Base-by-base conservation (phyloP, 2,888 invertebrate species). In the Hydropsyche betteni region DNA sequence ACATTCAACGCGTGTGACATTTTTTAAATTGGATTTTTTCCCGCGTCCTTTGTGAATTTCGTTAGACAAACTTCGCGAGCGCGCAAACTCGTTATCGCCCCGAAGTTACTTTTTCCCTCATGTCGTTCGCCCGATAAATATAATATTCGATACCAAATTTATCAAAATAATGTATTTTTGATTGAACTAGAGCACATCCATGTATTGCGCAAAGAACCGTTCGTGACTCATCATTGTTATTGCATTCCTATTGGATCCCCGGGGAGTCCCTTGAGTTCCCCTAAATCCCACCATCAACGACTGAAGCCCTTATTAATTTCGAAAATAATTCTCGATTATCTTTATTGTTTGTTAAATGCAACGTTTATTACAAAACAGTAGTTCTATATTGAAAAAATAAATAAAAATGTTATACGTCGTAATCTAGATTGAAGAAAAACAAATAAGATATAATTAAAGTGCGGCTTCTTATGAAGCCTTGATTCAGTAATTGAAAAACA, bases 21-120 rank as follows among this genome's bases (percentile, higher is more conserved):
- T 68, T 76, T 76, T 76, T 76, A 76, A 76, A 76, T 76, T 76
- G 74, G 76, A 76, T 76, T 76, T 76, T 74, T 76, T 70, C 52
- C 58, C 69, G 53, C 74, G 58, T 44, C 44, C 10, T 44, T 44
- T 44, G 64, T 69, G 34, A 74, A 76, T 74, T 76, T 74, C 70
- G 70, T 44, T 74, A 69, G 68, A 16, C 58, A 51, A 69, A 69
- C 74, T 52, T 74, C 44, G 38, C 58, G 69, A 52, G 44, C 16
- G 58, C 33, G 50, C 38, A 38, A 33, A 16, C 16, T 68, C 53
- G 53, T 33, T 51, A 14, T 53, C 36, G 61, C 16, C 61, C 10
- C 44, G 44, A 44, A 44, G 44, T 44, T 44, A 44, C 44, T 44
- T 44, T 44, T 44, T 44, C 44, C 44, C 44, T 44, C 10, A 8